Evolutionary conservation across 2,888 invertebrate species (phyloP).

Genomic region (Pterostichus niger): DNA sequence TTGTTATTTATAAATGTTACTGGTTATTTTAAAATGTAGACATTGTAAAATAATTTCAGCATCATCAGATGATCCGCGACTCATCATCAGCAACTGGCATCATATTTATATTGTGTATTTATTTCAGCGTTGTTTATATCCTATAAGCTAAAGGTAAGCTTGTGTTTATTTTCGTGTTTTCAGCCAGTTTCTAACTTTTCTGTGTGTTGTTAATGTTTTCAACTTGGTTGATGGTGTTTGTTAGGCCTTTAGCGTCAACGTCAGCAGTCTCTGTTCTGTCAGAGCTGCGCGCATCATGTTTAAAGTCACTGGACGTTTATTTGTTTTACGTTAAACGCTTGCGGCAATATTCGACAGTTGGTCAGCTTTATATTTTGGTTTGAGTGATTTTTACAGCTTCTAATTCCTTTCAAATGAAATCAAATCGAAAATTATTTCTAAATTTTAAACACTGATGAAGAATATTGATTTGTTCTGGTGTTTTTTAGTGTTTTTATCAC

Average conservation of each 20-base stretch:
- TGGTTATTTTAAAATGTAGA: constrained; percentile 21
- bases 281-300: constrained; percentile 11
- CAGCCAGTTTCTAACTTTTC: constrained; percentile 56
- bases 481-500: too few relatives aligned
- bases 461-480: too few relatives aligned
- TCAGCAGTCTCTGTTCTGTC: constrained; percentile 13
- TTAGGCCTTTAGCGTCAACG: constrained; percentile 59
- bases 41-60: constrained; percentile 41
- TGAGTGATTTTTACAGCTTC: constrained; percentile 47
- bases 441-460: too few relatives aligned
- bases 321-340: constrained; percentile 25
- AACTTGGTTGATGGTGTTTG: constrained; percentile 37
- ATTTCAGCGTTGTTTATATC: constrained; percentile 57
- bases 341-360: constrained; percentile 36
- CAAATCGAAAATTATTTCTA: too few relatives aligned
- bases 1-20: background rate
- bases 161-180: constrained; percentile 50
- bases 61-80: background rate
- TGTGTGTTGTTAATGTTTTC: constrained; percentile 43
- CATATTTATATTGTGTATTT: constrained; percentile 63
- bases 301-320: background rate
- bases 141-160: constrained; percentile 57
- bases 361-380: constrained; percentile 52
- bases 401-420: background rate
- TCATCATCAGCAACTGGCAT: background rate